Evolutionary conservation across 1,140 invertebrate genomes (phyloP), one percentile per base, ranked within the genome.

Genomic region (Acarapis woodi): DNA sequence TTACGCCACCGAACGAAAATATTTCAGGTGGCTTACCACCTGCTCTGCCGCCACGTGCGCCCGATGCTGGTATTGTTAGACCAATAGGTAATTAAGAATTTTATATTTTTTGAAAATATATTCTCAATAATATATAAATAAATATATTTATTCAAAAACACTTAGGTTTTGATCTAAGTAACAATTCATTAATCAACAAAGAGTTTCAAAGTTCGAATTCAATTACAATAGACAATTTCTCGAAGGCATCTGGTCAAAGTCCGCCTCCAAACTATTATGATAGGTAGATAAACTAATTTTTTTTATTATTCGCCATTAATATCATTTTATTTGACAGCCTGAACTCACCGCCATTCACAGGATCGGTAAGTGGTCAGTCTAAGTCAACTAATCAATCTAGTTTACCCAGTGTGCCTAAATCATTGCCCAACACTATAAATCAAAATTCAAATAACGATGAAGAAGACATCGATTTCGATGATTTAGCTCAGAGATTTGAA

Each of bases 401-500:
- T 19, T 31, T 37, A 31, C 36, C 36, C 8, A 4, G 19, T 19
- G 36, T 37, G 8, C 36, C 36, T 2, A 2, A 14, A 14, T 19
- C 29, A 9, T 9, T 31, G 8, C 34, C 34, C 16, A 1, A 24
- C 6, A 9, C 18, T 10, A 12, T 26, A 4, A 12, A 16, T 29
- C 15, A 29, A 20, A 25, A 37, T 12, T n/a, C 9, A n/a, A 10
- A 14, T 5, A 16, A 30, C 9, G 5, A n/a, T 12, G 24, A 37
- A 19, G 20, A n/a, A 5, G 22, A 29, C 12, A 18, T 29, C 12
- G 36, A 37, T 10, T 37, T 37, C 24, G 36, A 37, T 12, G 36
- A 29, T 6, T 30, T 37, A 3, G 21, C 36, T 1, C 29, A 37
- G 19, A 37, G 36, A 30, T 37, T 37, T 31, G 36, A 37, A 16